These are phyloP conservation scores for Phaetusa simplex DNA, from an alignment of 2,113 vertebrate genomes.

Conservation along the genomic window DNA sequence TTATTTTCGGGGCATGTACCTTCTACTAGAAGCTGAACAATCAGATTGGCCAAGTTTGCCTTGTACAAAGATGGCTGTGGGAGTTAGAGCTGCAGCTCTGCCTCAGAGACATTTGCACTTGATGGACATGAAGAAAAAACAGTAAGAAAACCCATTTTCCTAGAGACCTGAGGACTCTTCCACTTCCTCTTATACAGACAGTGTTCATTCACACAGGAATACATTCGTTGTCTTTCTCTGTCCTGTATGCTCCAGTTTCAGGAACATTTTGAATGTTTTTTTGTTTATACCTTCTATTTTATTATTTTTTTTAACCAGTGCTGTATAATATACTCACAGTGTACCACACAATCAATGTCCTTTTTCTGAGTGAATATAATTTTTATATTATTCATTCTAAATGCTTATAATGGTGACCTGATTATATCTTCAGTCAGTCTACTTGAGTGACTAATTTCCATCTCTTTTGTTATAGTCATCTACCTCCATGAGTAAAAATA, in stretches of 20 bases:
- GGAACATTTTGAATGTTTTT: neutral
- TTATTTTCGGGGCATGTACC: neutral
- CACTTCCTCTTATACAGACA: neutral
- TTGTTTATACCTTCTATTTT: neutral
- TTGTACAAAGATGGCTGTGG: neutral
- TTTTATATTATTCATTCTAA: neutral
- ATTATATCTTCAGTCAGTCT: neutral
- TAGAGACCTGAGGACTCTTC: neutral
- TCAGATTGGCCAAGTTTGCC: neutral
- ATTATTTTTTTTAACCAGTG: neutral
- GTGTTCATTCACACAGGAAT: neutral
- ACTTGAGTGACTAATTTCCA: neutral
- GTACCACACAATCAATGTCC: neutral
- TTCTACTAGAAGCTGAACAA: neutral
- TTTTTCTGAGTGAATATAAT: neutral
- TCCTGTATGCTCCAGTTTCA: neutral
- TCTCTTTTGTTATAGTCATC: neutral
- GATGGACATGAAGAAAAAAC: neutral
- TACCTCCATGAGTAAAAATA: neutral
- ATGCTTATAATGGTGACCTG: neutral
- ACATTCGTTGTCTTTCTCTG: neutral
- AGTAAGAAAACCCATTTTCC: neutral
- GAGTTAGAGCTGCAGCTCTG: neutral
- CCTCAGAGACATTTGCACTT: neutral
- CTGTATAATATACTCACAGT: accelerated